A percentile compares a stretch with the other conserved stretches of the same genome.
Conservation (phyloP, 1,140 invertebrate species). For the Papilio polytes region DNA sequence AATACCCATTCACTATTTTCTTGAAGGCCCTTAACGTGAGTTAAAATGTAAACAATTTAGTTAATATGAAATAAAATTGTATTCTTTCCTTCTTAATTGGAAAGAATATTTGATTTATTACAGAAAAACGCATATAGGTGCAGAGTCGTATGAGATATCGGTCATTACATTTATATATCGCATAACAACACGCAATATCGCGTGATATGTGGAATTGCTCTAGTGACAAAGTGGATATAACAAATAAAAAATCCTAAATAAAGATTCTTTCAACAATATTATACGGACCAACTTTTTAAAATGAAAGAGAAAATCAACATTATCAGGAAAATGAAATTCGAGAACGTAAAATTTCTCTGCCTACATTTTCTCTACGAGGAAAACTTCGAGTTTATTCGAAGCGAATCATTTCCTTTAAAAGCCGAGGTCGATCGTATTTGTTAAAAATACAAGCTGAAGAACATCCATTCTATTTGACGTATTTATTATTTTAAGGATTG, state of each 20-base stretch:
- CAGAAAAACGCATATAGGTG: background rate
- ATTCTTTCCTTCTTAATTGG: background rate
- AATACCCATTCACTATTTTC: too few species aligned
- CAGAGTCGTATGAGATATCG: background rate
- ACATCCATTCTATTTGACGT: background rate
- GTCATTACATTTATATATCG: slow-evolving; percentile 11
- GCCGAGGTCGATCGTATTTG: background rate
- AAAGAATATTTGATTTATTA: background rate
- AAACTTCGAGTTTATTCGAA: background rate
- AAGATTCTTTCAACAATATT: background rate
- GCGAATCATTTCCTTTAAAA: background rate
- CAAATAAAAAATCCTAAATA: too few species aligned
- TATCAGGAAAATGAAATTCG: background rate
- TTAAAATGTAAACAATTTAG: too few species aligned
- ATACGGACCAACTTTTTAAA: background rate
- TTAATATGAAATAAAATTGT: background rate
- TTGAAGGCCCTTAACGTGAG: too few species aligned
- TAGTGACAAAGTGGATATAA: background rate
- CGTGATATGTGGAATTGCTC: background rate
- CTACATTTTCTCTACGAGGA: background rate
- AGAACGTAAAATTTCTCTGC: background rate
- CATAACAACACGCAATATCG: slow-evolving; percentile 30
- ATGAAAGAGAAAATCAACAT: background rate
- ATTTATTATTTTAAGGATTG: background rate
- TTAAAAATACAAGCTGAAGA: background rate